Evolutionary conservation across 2,113 vertebrate species (phyloP), one percentile per base, ranked within the genome.

Genomic region (Arothron firmamentum): DNA sequence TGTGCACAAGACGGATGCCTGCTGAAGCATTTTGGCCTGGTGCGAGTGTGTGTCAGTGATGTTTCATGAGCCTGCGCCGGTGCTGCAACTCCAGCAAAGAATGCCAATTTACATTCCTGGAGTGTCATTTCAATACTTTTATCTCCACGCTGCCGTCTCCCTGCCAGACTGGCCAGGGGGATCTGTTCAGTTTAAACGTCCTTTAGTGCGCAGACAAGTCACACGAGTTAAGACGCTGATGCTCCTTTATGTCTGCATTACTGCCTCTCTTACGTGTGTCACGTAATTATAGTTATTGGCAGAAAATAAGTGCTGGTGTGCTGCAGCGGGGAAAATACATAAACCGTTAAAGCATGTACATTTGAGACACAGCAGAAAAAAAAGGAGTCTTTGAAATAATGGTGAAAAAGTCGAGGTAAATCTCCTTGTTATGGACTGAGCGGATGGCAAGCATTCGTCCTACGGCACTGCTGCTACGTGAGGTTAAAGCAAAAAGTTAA

Each of bases 81-180:
- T 91, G 61, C 70, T 80, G 62, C 72, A 65, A 87, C 90, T 87
- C 82, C 86, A 90, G 89, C 89, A 88, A 93, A 93, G 92, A 94
- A 92, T 93, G 92, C 88, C 93, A 94, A 93, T 96, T 94, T 94
- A 94, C 93, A 95, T 97, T 97, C 93, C 94, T 91, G 87, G 83
- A 91, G 90, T 94, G 93, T 94, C 92, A 94, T 94, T 95, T 94
- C 93, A 96, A 94, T 93, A 93, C 92, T 93, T 95, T 94, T 94
- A 94, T 95, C 93, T 94, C 89, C 85, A 82, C 90, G 91, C 59
- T 95, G 77, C 74, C 78, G 23, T 77, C 56, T 73, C 66, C 43
- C 25, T 55, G 45, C 41, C 65, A 63, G 64, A 51, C 20, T 34
- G 45, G 55, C 49, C 63, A 56, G 57, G 57, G 34, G 11, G 62